phyloP scores from a whole-genome alignment of 2,888 invertebrate species.

The Synanthedon vespiformis region DNA sequence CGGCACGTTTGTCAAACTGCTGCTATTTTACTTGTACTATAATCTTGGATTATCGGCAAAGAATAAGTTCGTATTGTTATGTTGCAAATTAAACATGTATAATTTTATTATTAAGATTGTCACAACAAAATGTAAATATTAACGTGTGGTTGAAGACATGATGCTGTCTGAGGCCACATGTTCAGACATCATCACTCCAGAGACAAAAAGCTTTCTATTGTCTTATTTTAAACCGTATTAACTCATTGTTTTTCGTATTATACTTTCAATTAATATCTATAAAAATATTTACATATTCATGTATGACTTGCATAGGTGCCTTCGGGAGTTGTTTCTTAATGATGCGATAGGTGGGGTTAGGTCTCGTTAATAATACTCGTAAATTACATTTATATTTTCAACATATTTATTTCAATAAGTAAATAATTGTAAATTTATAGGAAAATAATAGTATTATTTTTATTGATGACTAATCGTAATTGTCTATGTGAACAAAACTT shows the following conservation, averaged over 20 bases:
- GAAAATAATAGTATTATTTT: no score
- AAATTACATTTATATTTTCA: no score
- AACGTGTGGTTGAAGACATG: conserved; percentile 37
- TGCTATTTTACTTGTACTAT: conserved; percentile 44
- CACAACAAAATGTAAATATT: conserved; percentile 28
- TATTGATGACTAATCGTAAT: no score
- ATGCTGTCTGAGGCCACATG: conserved; percentile 62
- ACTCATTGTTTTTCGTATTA: background rate
- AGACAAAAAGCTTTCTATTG: background rate
- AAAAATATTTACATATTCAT: background rate
- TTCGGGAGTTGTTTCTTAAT: conserved; percentile 21
- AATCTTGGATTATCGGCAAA: conserved; percentile 24
- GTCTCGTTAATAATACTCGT: conserved; percentile 15
- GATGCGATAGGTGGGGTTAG: conserved; percentile 56
- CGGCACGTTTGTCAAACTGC: conserved; percentile 65
- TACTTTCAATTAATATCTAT: background rate
- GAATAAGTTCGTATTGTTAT: conserved; percentile 29
- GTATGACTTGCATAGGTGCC: background rate
- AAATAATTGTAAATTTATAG: no score
- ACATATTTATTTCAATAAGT: no score
- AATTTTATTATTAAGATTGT: conserved; percentile 23
- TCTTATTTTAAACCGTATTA: background rate
- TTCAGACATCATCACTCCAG: conserved; percentile 31
- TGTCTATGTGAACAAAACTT: no score
- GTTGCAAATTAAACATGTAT: conserved; percentile 19